These are phyloP conservation scores for Trichopoda pennipes DNA, from an alignment of 2,888 invertebrate species.

Conservation along the genomic window DNA sequence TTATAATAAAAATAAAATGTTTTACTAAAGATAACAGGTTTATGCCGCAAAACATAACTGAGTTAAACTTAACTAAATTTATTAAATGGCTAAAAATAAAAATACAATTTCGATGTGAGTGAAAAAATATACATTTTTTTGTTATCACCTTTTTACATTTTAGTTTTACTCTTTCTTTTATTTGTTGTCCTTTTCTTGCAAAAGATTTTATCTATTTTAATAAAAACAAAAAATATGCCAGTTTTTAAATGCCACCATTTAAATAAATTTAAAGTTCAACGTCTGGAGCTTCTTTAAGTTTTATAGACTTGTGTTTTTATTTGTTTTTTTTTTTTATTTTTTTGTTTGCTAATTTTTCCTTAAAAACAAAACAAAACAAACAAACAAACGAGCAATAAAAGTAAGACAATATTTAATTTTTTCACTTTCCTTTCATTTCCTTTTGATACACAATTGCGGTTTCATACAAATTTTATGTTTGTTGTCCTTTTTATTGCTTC, in stretches of 20 bases:
- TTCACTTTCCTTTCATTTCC: conserved; percentile 1
- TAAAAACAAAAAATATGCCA: not conserved
- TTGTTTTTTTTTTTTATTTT: no score
- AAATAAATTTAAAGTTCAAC: conserved; percentile 6
- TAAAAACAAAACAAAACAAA: no score
- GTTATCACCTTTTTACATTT: not conserved
- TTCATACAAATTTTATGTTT: not conserved
- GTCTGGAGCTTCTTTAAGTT: not conserved
- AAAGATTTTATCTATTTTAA: not conserved
- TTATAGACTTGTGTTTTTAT: not conserved
- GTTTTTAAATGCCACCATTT: conserved; percentile 22
- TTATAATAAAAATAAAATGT: no score
- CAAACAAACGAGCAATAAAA: no score
- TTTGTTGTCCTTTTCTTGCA: not conserved
- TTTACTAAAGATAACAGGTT: no score
- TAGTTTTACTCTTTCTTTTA: not conserved
- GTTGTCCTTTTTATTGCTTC: not conserved
- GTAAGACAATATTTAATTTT: not conserved
- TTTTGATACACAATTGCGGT: conserved; percentile 2
- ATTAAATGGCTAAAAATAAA: no score
- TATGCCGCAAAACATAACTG: no score
- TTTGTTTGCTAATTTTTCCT: not conserved
- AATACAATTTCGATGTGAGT: no score
- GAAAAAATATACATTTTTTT: no score
- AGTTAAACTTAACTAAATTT: no score